Base-by-base conservation (phyloP, 2,888 invertebrate genomes). In the Parnassius mnemosyne region DNA sequence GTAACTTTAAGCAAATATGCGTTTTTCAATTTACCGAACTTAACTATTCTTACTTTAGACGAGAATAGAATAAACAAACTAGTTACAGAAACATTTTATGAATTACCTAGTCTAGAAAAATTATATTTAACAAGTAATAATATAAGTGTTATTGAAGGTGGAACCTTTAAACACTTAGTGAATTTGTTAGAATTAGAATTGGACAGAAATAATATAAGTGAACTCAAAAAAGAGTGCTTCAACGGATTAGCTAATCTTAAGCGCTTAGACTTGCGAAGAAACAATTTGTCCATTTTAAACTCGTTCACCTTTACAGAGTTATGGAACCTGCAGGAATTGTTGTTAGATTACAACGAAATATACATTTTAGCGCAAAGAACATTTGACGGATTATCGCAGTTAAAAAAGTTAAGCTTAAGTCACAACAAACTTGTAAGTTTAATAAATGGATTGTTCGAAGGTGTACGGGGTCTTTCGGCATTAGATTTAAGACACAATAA, bases 111-210 rank as follows among this genome's bases (percentile, higher is more conserved):
- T 25, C 85, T 96, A 71, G 94, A 94, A 70, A 94, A 95, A 71
- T 92, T 99, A 60, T 95, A 94, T 75, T 92, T 99, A 61, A 97
- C 97, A 77, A 95, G 95, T 80, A 99, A 99, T 87, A 95, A 96
- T 74, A 93, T 99, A 68, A 95, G 95, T 71, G 92, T 94, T 43
- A 92, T 98, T 65, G 98, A 98, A 71, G 97, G 97, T 63, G 96
- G 96, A 68, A 95, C 98, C 12, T 97, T 96, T 77, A 92, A 93
- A 73, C 93, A 95, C 72, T 90, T 96, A 75, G 93, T 93, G 9
- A 94, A 95, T 72, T 90, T 98, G 66, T 92, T 95, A 59, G 95
- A 95, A 69, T 85, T 98, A 70, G 97, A 97, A 81, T 86, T 98
- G 75, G 96, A 96, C 79, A 93, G 93, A 71, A 96, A 95, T 87